A percentile compares a stretch with the other conserved stretches of the same genome.
Conservation (phyloP, 2,113 vertebrate species). For the Pedetes capensis region DNA sequence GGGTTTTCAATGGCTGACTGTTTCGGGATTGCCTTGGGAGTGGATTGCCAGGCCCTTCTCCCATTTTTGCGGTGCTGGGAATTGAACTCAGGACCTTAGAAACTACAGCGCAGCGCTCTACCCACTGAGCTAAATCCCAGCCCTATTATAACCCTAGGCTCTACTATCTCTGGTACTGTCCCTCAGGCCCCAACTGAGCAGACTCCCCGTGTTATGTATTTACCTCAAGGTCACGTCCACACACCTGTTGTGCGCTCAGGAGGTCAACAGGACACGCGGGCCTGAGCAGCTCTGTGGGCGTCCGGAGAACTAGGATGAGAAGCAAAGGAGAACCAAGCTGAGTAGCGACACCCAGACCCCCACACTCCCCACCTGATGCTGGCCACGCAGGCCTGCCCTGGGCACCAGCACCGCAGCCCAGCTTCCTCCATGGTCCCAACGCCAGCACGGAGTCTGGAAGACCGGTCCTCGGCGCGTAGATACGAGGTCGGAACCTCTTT, state of each 20-base stretch:
- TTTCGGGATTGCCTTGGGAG: too few species aligned
- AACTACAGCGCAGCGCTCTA: too few species aligned
- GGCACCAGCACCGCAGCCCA: not conserved
- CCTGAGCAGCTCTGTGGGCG: not conserved
- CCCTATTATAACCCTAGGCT: not conserved
- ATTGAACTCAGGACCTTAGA: too few species aligned
- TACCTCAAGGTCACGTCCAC: not conserved
- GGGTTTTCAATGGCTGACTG: too few species aligned
- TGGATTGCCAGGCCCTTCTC: too few species aligned
- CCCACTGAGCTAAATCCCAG: too few species aligned
- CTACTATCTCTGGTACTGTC: not conserved
- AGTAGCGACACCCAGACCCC: too few species aligned
- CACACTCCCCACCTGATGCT: too few species aligned
- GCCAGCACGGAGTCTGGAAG: not conserved
- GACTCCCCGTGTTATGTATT: too few species aligned
- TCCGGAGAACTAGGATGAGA: not conserved
- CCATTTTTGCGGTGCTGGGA: too few species aligned
- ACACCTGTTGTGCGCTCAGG: not conserved
- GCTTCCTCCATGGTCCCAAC: too few species aligned
- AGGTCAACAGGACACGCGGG: not conserved
- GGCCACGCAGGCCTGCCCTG: not conserved
- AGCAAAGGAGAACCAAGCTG: not conserved
- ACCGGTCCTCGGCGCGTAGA: not conserved
- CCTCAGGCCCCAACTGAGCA: not conserved
- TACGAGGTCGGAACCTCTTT: not conserved